Evolutionary conservation across 2,797 vertebrate genomes (phyloP), one percentile per base, ranked within the genome.

Genomic region (Florisuga fusca): DNA sequence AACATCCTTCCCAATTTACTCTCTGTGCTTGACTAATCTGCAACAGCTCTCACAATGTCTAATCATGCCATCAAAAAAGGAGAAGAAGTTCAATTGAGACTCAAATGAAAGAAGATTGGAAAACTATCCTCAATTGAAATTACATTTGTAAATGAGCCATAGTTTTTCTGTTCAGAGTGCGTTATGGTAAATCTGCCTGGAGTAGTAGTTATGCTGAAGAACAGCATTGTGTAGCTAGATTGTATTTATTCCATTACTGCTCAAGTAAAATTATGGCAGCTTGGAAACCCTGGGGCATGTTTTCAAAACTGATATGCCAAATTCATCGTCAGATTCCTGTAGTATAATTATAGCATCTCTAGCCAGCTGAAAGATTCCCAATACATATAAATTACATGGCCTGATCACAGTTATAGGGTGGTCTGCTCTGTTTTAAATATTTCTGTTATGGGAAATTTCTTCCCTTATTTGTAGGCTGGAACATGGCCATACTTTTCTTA

Each of bases 1-100:
- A 99, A 99, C 99, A 99, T 98, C 98, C 98, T 98, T 98, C 98
- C 98, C 99, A 99, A 99, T 99, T 99, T 99, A 98, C 97, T 96
- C 97, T 98, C 98, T 98, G 98, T 98, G 99, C 98, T 98, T 99
- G 98, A 98, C 98, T 98, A 98, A 98, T 97, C 98, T 97, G 97
- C 98, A 96, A 97, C 97, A 97, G 98, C 98, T 98, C 98, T 98
- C 98, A 98, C 98, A 97, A 98, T 98, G 98, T 98, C 98, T 99
- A 98, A 99, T 99, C 98, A 99, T 97, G 98, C 98, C 98, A 99
- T 99, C 99, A 99, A 97, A 97, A 97, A 91, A 76, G 91, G 90
- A 97, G 97, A 97, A 97, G 97, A 98, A 97, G 97, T 97, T 97
- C 98, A 97, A 98, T 97, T 97, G 98, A 97, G 98, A 97, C 97